Conservation (phyloP, 2,888 invertebrate species). For the Limulus polyphemus region DNA sequence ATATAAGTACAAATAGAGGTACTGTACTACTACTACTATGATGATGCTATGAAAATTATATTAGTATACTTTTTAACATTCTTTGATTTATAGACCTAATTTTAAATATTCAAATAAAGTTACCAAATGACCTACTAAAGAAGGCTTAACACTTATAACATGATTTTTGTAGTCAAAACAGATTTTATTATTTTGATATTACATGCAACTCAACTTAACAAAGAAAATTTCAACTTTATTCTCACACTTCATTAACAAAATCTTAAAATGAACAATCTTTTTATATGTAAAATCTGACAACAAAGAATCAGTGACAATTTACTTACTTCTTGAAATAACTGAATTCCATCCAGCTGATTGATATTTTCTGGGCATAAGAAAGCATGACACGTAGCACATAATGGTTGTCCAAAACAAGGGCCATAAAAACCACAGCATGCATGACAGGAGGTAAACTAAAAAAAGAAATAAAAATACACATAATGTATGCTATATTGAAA, state of each 20-base stretch:
- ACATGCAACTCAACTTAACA: too few species aligned
- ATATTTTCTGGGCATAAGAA: slow-evolving; percentile 73
- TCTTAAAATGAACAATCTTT: background rate
- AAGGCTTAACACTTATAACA: too few species aligned
- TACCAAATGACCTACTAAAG: too few species aligned
- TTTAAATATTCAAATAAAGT: background rate
- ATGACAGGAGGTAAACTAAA: slow-evolving; percentile 57
- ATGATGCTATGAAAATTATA: too few species aligned
- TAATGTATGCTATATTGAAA: too few species aligned
- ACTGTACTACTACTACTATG: too few species aligned
- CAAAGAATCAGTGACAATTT: too few species aligned
- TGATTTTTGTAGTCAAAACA: too few species aligned
- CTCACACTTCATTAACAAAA: background rate
- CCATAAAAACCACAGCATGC: slow-evolving; percentile 87
- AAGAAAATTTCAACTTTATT: background rate
- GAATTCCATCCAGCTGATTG: slow-evolving; percentile 32
- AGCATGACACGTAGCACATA: slow-evolving; percentile 80
- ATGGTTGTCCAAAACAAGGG: slow-evolving; percentile 76
- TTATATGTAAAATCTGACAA: too few species aligned
- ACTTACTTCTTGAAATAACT: slow-evolving; percentile 25
- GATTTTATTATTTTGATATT: too few species aligned
- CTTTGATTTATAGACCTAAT: background rate
- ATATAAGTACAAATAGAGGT: too few species aligned
- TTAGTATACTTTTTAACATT: background rate
- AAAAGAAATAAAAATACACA: too few species aligned